phyloP scores from a whole-genome alignment of 2,113 vertebrate genomes.

The Synchiropus splendidus region DNA sequence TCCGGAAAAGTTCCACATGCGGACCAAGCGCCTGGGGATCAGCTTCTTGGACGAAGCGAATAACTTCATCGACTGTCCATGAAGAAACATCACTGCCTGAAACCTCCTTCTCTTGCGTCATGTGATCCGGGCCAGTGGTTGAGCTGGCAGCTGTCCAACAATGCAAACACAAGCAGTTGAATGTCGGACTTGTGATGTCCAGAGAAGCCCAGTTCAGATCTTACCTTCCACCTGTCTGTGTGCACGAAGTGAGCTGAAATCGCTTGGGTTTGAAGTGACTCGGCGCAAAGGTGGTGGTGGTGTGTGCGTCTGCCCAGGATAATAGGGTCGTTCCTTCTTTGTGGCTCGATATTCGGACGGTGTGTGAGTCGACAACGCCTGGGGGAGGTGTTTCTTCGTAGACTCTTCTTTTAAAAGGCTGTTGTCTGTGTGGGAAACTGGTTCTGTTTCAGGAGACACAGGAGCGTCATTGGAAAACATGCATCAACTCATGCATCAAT shows the following conservation, averaged over 20 bases:
- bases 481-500: too few species aligned
- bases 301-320: constrained; percentile 38
- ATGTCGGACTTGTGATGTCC: background rate
- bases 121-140: constrained; percentile 80
- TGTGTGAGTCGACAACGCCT: constrained; percentile 27
- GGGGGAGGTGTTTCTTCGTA: constrained; percentile 21
- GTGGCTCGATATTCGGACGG: constrained; percentile 41
- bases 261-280: constrained; percentile 65
- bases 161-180: background rate
- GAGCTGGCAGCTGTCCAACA: constrained; percentile 75
- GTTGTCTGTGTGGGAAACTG: constrained; percentile 57
- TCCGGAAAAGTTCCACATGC: constrained; percentile 86
- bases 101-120: constrained; percentile 73
- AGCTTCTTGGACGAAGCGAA: constrained; percentile 82
- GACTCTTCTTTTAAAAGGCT: constrained; percentile 42
- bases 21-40: constrained; percentile 84
- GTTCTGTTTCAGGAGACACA: constrained; percentile 37
- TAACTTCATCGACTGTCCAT: constrained; percentile 93
- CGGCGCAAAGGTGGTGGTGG: constrained; percentile 55
- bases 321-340: constrained; percentile 51
- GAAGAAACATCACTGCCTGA: constrained; percentile 66
- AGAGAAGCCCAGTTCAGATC: too few species aligned
- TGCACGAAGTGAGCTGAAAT: constrained; percentile 61
- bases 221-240: constrained; percentile 84
- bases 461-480: too few species aligned